A percentile compares a stretch with the other conserved stretches of the same genome.
Evolutionary conservation across 1,140 invertebrate genomes (phyloP).

Genomic region (Bombus turneri): DNA sequence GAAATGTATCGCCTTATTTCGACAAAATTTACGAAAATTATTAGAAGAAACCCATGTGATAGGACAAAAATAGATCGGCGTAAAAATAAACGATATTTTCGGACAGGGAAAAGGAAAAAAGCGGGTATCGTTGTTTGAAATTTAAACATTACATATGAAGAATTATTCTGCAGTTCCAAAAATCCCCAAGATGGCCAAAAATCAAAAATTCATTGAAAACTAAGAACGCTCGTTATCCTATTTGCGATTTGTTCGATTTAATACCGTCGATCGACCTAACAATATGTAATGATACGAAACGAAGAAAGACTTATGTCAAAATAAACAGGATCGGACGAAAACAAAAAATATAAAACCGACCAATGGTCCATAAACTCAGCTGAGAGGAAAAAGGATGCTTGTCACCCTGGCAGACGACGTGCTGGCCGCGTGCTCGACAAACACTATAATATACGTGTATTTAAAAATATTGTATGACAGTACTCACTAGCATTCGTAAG

Average conservation of each 20-base stretch:
- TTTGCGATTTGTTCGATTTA: background rate
- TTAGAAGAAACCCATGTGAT: conserved; percentile 32
- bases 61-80: conserved; percentile 27
- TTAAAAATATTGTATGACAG: background rate
- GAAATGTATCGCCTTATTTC: background rate
- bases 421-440: conserved; percentile 61
- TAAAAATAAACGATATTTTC: conserved; percentile 45
- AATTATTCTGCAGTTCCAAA: background rate
- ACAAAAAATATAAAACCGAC: conserved; percentile 8
- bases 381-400: conserved; percentile 60
- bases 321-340: background rate
- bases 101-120: background rate
- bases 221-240: background rate
- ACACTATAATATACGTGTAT: background rate
- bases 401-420: conserved; percentile 72
- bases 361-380: conserved; percentile 32
- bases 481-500: conserved; percentile 43
- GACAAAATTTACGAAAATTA: conserved; percentile 29
- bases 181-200: conserved; percentile 45
- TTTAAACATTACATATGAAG: background rate
- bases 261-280: background rate
- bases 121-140: background rate
- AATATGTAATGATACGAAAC: background rate
- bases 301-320: background rate
- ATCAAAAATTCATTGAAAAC: conserved; percentile 17